Base-by-base conservation (phyloP, 1,140 invertebrate species). In the Homarus americanus region DNA sequence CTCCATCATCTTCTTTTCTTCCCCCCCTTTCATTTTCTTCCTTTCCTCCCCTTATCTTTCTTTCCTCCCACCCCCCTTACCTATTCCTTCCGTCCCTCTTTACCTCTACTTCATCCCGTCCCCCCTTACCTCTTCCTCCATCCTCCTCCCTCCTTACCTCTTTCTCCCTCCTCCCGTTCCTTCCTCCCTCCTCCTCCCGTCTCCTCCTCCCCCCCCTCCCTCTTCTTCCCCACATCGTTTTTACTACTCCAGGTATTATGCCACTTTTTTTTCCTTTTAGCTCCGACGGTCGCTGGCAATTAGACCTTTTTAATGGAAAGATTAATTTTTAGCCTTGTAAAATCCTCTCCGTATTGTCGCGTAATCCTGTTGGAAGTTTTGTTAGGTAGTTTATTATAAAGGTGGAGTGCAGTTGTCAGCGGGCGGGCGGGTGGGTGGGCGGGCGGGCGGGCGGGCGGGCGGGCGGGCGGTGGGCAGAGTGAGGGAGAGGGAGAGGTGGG, bases 241-340 rank as follows among this genome's bases (percentile, higher is more conserved):
- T n/a, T n/a, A n/a, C n/a, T n/a, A n/a, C n/a, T 32, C 63, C 24
- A 2, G 1, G 9, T 28, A 69, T 32, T 69, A 69, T 28, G n/a
- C 32, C 9, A 69, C 28, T 32, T 69, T 69, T 32, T 69, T 28
- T 24, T 32, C 63, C n/a, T 49, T 69, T 69, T 24, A 69, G n/a
- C 63, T 24, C n/a, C 24, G 63, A 69, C 63, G 2, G 32, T 69
- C 63, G 63, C 63, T 28, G 5, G n/a, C n/a, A 69, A 32, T 69
- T 69, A 69, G n/a, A 32, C n/a, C n/a, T 69, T 69, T 69, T 32
- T 28, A 69, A 32, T 28, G 63, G n/a, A 28, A 28, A 32, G n/a
- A 32, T 69, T 32, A 69, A 32, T 69, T 69, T 69, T 69, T 69
- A 69, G 53, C 53, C 53, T 58, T 58, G 53, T 58, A 58, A 58